phyloP scores from a whole-genome alignment of 2,797 vertebrate species.

The Argentina silus region DNA sequence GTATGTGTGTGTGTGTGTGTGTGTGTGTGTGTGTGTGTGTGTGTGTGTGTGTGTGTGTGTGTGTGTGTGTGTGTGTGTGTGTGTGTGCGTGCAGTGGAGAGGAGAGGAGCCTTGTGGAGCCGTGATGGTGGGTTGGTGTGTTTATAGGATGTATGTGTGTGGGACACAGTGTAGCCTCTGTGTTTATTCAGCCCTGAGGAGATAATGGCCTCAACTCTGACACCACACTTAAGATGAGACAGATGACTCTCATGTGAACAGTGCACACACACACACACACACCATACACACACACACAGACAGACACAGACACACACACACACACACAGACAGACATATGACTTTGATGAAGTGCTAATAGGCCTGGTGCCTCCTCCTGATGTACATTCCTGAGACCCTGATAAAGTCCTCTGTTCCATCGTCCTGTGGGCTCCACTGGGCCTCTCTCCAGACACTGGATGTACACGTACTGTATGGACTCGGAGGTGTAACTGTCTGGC shows the following conservation, averaged over 20 bases:
- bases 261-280: constrained; percentile 43
- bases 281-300: constrained; percentile 1
- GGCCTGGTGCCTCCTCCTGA: constrained; percentile 35
- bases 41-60: constrained; percentile 9
- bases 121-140: constrained; percentile 14
- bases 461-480: neutral
- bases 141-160: constrained; percentile 11
- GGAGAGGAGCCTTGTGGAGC: neutral
- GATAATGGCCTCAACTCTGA: constrained; percentile 56
- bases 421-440: neutral
- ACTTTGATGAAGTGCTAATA: constrained; percentile 82
- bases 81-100: neutral
- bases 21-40: neutral
- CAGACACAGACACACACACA: constrained; percentile 5
- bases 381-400: constrained; percentile 34
- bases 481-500: too few species aligned
- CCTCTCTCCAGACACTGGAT: neutral
- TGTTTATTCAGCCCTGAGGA: constrained; percentile 57
- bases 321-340: constrained; percentile 23
- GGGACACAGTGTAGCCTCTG: constrained; percentile 26
- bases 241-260: constrained; percentile 69
- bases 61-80: constrained; percentile 12
- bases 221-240: constrained; percentile 63
- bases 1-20: neutral
- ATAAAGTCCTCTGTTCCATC: neutral